Evolutionary conservation across 2,113 vertebrate genomes (phyloP).

Genomic region (Morone saxatilis): DNA sequence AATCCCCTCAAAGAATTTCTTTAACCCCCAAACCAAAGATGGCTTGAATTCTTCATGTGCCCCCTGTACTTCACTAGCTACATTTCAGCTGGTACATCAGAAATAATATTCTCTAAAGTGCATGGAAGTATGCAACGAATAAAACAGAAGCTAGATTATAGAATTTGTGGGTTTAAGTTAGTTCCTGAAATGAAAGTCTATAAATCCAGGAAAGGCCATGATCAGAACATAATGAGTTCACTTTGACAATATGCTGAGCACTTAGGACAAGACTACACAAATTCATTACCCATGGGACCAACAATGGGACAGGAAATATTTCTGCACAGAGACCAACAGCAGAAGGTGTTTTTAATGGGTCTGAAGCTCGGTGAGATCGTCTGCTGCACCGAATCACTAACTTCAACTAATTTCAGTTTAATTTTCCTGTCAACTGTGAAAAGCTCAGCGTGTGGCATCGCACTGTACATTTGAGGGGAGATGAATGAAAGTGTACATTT

Average conservation of each 20-base stretch:
- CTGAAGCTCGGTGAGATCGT: not conserved
- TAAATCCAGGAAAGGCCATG: too few relatives aligned
- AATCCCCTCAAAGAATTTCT: constrained; percentile 6
- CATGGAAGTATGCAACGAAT: constrained; percentile 3
- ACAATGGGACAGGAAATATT: not conserved
- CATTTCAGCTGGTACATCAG: not conserved
- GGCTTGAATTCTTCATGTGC: not conserved
- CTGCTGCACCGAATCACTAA: not conserved
- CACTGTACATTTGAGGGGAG: not conserved
- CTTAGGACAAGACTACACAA: not conserved
- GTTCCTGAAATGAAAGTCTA: not conserved
- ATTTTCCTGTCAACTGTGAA: not conserved
- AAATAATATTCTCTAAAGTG: not conserved
- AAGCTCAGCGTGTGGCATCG: not conserved
- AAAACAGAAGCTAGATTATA: not conserved
- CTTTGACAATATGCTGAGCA: not conserved
- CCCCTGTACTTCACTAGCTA: not conserved
- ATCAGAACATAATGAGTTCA: not conserved
- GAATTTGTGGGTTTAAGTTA: not conserved
- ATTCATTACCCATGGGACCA: not conserved
- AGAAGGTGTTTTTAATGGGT: not conserved
- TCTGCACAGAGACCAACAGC: not conserved
- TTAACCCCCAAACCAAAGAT: constrained; percentile 32
- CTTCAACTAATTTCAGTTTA: not conserved
- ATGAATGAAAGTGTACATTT: not conserved